Base-by-base conservation (phyloP, 2,888 invertebrate species). In the Idaea dimidiata region DNA sequence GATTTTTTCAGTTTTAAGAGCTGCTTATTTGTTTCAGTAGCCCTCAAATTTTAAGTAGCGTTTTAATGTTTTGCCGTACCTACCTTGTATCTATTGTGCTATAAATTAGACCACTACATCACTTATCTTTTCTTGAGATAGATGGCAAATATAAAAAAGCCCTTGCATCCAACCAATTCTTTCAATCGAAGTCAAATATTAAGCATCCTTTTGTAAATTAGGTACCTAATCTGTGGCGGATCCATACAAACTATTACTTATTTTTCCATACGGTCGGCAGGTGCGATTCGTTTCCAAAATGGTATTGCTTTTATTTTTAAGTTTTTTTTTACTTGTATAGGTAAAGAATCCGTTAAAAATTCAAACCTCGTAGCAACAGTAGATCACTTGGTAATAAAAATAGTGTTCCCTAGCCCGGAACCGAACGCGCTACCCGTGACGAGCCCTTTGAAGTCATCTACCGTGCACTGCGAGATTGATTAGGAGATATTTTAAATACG, bases 391-490 rank as follows among this genome's bases (percentile, higher is more conserved):
- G 64, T 72, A 72, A 78, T 76, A 76, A 76, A 75, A 78, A 79
- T 79, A 79, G 71, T 72, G 80, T 70, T 66, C 65, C 69, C 65
- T 69, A 77, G 72, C 73, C 74, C 80, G 82, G 81, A 80, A 84
- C 84, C 76, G 78, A 71, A 70, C 61, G 77, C 77, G 64, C 64
- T 58, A 72, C 77, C 77, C 88, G 80, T 88, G 87, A 87, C 87
- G 76, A 62, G 63, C 76, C 80, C 73, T 64, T 63, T 74, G 70
- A 68, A 76, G 68, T 76, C 74, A 67, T 62, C 73, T 75, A 79
- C 74, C 78, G 85, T 88, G 82, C 80, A 82, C 79, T 59, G 63
- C 64, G 70, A 67, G 70, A 70, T 64, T 62, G 59, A 60, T 55
- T 17, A 7, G 5, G 16, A 55, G 17, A 16, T 55, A 55, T 55